Conservation (phyloP, 2,888 invertebrate species). For the Mycalesis mineus region DNA sequence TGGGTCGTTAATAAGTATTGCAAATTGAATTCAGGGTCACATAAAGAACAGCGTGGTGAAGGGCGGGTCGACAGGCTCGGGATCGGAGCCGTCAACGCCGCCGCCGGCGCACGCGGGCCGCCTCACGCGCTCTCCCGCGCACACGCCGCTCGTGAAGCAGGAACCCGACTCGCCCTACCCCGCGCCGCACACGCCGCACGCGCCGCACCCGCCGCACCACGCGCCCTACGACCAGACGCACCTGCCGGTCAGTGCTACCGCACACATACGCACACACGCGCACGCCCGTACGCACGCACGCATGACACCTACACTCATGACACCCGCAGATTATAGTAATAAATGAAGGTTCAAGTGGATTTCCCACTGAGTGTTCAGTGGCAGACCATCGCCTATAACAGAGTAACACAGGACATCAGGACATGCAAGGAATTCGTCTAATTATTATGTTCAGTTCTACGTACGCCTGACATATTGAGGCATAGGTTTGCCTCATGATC, state of each 20-base stretch:
- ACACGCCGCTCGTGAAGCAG: conserved; percentile 77
- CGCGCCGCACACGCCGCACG: conserved; percentile 55
- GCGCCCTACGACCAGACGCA: conserved; percentile 71
- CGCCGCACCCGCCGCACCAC: conserved; percentile 63
- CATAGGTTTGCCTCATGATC: too few relatives aligned
- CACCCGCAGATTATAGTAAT: background rate
- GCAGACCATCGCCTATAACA: too few relatives aligned
- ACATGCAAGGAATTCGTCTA: too few relatives aligned
- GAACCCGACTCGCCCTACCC: conserved; percentile 77
- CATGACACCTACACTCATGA: background rate
- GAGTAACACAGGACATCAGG: too few relatives aligned
- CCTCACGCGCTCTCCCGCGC: conserved; percentile 65
- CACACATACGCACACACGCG: background rate
- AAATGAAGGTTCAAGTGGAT: too few relatives aligned
- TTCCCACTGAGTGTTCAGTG: too few relatives aligned
- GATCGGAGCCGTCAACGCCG: conserved; percentile 73
- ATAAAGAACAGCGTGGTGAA: conserved; percentile 50
- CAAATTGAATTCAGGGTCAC: conserved; percentile 43
- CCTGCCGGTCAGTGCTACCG: conserved; percentile 47
- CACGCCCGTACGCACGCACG: conserved; percentile 56
- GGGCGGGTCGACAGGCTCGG: conserved; percentile 61
- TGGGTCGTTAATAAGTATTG: background rate
- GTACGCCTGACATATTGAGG: too few relatives aligned
- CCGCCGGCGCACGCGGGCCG: conserved; percentile 69
- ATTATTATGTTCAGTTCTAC: too few relatives aligned